Conservation (phyloP, 2,113 vertebrate genomes). For the Cynopterus brachyotis region DNA sequence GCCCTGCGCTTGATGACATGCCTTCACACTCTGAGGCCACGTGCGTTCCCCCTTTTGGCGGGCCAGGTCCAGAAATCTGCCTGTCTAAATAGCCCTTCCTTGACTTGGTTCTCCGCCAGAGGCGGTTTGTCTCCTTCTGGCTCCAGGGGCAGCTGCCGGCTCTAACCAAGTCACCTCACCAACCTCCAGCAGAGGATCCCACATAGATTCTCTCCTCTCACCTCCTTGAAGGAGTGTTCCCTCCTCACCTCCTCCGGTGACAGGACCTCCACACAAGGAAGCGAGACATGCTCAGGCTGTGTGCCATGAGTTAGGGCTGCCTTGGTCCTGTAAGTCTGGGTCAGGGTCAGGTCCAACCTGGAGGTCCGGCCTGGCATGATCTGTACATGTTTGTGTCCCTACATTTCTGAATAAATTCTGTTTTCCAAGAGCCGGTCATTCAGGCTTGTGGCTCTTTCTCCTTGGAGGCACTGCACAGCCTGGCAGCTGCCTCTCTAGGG, state of each 20-base stretch:
- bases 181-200: neutral
- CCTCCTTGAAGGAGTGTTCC: neutral
- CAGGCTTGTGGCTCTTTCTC: neutral
- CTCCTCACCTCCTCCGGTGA: neutral
- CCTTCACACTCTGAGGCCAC: neutral
- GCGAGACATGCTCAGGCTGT: neutral
- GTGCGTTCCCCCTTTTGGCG: neutral
- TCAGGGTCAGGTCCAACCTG: neutral
- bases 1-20: neutral
- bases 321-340: neutral
- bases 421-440: too few relatives aligned
- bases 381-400: fast-evolving
- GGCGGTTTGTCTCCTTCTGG: conserved; percentile 21
- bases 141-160: neutral
- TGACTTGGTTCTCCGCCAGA: neutral
- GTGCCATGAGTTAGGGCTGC: neutral
- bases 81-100: neutral
- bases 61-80: neutral
- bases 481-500: neutral
- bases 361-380: neutral
- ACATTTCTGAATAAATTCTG: neutral
- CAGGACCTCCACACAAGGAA: neutral
- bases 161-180: neutral
- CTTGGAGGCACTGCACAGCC: neutral
- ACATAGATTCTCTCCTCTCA: neutral